Conservation (phyloP, 2,113 vertebrate species). For the Nipponia nippon region DNA sequence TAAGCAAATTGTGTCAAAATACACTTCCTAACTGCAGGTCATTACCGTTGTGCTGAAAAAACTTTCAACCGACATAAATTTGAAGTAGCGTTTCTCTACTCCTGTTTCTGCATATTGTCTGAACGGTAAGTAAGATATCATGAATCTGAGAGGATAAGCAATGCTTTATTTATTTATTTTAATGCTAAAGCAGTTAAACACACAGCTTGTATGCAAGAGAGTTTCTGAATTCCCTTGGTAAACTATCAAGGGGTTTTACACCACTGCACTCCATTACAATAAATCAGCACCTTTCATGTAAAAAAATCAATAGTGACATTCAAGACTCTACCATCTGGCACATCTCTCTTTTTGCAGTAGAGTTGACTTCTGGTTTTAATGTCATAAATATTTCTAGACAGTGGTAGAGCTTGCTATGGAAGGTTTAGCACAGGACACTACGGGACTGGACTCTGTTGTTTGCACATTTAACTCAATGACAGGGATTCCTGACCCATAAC, state of each 20-base stretch:
- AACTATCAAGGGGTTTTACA: not conserved
- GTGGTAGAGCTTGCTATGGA: not conserved
- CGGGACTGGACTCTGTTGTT: rapidly evolving
- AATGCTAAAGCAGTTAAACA: not conserved
- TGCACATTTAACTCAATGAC: not conserved
- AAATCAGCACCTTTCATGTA: not conserved
- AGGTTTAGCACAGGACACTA: not conserved
- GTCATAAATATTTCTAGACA: not conserved
- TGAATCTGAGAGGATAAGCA: not conserved
- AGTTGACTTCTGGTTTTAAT: not conserved
- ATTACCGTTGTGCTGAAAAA: not conserved
- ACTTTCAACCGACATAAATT: not conserved
- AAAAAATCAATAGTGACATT: not conserved
- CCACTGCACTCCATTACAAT: not conserved
- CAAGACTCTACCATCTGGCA: not conserved
- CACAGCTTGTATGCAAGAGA: not conserved
- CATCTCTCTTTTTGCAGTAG: not conserved
- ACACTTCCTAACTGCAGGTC: not conserved
- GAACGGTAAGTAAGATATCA: not conserved
- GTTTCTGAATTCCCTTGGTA: not conserved
- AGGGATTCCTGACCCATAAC: not conserved
- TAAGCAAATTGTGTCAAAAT: not conserved
- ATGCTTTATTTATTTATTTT: not conserved
- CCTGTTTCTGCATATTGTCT: not conserved
- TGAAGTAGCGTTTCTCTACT: not conserved